Conservation (phyloP, 2,113 vertebrate species). For the Pyrgilauda ruficollis region DNA sequence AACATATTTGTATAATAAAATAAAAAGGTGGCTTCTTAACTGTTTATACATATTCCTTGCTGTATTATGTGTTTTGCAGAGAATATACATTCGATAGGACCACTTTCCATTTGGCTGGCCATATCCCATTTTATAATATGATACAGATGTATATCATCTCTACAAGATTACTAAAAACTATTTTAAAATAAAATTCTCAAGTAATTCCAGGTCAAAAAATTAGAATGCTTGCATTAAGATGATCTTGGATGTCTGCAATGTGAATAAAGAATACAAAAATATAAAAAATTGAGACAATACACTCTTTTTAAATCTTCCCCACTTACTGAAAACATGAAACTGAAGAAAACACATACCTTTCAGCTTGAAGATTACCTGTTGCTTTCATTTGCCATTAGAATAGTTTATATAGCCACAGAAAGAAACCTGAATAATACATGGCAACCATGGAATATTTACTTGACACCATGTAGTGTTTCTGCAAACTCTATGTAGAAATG, state of each 20-base stretch:
- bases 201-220: not conserved
- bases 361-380: not conserved
- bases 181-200: not conserved
- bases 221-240: not conserved
- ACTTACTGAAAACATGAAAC: not conserved
- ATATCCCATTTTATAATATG: not conserved
- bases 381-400: not conserved
- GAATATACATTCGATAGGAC: not conserved
- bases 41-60: not conserved
- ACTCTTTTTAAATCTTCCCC: not conserved
- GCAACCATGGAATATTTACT: not conserved
- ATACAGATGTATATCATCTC: not conserved
- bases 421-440: not conserved
- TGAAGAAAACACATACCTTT: not conserved
- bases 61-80: not conserved
- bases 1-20: not conserved
- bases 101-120: not conserved
- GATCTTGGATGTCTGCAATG: not conserved
- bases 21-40: not conserved
- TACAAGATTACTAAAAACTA: not conserved
- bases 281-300: not conserved
- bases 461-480: not conserved
- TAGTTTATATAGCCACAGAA: not conserved
- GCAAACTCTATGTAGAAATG: not conserved
- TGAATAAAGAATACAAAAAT: not conserved